phyloP scores from a whole-genome alignment of 2,797 vertebrate genomes.

The Syngnathus acus region DNA sequence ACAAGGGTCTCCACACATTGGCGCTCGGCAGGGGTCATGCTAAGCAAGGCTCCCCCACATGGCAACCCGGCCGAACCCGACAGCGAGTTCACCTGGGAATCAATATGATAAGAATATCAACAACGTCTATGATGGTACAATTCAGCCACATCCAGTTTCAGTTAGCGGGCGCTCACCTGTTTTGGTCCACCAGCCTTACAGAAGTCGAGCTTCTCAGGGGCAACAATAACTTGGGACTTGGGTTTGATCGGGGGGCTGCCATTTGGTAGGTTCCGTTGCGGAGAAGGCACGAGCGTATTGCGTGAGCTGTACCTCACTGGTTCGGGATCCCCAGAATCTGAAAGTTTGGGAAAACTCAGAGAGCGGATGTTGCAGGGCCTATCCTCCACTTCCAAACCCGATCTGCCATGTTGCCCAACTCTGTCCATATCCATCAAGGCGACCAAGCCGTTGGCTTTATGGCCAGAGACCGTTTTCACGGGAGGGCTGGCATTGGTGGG shows the following conservation, averaged over 20 bases:
- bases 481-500: constrained; percentile 51
- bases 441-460: constrained; percentile 92
- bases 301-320: constrained; percentile 43
- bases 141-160: neutral
- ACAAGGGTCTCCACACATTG: constrained; percentile 88
- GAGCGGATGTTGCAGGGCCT: constrained; percentile 97
- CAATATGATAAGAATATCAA: neutral
- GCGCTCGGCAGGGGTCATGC: constrained; percentile 79
- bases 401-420: constrained; percentile 43
- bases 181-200: constrained; percentile 57
- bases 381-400: constrained; percentile 63
- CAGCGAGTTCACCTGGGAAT: constrained; percentile 41
- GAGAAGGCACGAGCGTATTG: constrained; percentile 21
- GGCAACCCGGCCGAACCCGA: constrained; percentile 46
- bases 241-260: constrained; percentile 72
- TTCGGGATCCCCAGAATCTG: constrained; percentile 72
- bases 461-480: constrained; percentile 63
- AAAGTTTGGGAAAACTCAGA: constrained; percentile 90
- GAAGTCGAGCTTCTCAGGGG: constrained; percentile 39
- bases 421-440: constrained; percentile 81
- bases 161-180: constrained; percentile 48
- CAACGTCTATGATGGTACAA: neutral
- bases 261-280: constrained; percentile 64
- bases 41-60: constrained; percentile 65
- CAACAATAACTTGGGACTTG: constrained; percentile 59